A percentile compares a stretch with the other conserved stretches of the same genome.
Evolutionary conservation across 2,113 vertebrate genomes (phyloP).

Genomic region (Gambusia affinis): DNA sequence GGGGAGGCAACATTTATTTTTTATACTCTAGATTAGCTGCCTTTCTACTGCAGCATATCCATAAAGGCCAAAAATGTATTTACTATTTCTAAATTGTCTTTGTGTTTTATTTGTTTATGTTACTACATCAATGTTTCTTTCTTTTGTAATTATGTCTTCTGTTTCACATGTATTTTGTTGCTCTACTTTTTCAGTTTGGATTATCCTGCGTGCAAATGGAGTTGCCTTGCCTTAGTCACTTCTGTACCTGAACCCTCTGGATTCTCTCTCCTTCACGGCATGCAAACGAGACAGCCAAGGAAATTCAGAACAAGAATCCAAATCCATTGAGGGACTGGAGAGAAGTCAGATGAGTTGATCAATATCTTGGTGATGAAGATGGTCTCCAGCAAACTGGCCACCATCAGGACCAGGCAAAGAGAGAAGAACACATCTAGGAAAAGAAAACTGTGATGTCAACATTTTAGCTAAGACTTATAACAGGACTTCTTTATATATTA

Average conservation of each 20-base stretch:
- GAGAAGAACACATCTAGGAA: slow-evolving; percentile 74
- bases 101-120: background rate
- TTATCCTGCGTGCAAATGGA: background rate
- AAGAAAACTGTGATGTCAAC: background rate
- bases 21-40: background rate
- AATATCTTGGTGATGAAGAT: slow-evolving; percentile 74
- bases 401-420: slow-evolving; percentile 77
- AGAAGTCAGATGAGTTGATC: slow-evolving; percentile 34
- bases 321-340: slow-evolving; percentile 63
- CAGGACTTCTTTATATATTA: background rate
- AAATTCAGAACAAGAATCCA: slow-evolving; percentile 53
- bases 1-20: background rate
- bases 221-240: background rate
- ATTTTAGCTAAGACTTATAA: background rate
- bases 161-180: background rate
- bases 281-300: slow-evolving; percentile 55
- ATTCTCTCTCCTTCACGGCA: slow-evolving; percentile 36
- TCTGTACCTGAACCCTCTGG: slow-evolving; percentile 36
- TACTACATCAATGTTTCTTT: too few species aligned
- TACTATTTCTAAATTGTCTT: background rate
- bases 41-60: background rate
- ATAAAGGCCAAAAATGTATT: background rate
- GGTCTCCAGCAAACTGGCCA: slow-evolving; percentile 76
- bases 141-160: background rate
- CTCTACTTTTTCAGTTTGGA: background rate